phyloP scores from a whole-genome alignment of 2,888 invertebrate species.

The Spodoptera picta region DNA sequence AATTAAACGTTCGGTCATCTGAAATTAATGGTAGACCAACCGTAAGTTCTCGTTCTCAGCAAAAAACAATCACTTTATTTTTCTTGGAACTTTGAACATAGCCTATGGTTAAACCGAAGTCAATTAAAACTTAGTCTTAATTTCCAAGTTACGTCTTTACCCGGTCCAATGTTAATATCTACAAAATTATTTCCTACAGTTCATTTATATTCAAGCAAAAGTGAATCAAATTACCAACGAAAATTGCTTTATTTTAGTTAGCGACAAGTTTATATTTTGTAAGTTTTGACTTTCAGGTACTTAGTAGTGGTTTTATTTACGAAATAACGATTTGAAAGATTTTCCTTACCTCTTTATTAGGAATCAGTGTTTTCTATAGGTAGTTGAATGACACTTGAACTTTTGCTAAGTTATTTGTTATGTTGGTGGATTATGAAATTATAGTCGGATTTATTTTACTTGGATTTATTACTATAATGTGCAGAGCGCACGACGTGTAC shows the following conservation, averaged over 20 bases:
- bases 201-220: slow-evolving; percentile 49
- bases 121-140: slow-evolving; percentile 56
- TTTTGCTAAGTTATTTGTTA: too few relatives aligned
- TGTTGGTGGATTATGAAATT: too few relatives aligned
- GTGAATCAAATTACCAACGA: slow-evolving; percentile 30
- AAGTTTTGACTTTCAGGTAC: too few relatives aligned
- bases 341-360: too few relatives aligned
- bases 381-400: too few relatives aligned
- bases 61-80: slow-evolving; percentile 30
- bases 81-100: slow-evolving; percentile 36
- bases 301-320: too few relatives aligned
- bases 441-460: too few relatives aligned
- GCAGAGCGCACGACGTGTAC: too few relatives aligned
- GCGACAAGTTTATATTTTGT: too few relatives aligned
- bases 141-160: slow-evolving; percentile 50
- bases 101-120: slow-evolving; percentile 45
- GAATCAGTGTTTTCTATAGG: too few relatives aligned
- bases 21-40: slow-evolving; percentile 15
- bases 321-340: too few relatives aligned
- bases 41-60: slow-evolving; percentile 11
- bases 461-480: too few relatives aligned
- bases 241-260: slow-evolving; percentile 12
- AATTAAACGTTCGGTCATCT: slow-evolving; percentile 5
- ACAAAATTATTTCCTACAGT: slow-evolving; percentile 45
- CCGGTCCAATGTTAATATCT: slow-evolving; percentile 43